Evolutionary conservation across 92 coral and sea anemone species (phyloP).

Genomic region (Blastomussa wellsi): DNA sequence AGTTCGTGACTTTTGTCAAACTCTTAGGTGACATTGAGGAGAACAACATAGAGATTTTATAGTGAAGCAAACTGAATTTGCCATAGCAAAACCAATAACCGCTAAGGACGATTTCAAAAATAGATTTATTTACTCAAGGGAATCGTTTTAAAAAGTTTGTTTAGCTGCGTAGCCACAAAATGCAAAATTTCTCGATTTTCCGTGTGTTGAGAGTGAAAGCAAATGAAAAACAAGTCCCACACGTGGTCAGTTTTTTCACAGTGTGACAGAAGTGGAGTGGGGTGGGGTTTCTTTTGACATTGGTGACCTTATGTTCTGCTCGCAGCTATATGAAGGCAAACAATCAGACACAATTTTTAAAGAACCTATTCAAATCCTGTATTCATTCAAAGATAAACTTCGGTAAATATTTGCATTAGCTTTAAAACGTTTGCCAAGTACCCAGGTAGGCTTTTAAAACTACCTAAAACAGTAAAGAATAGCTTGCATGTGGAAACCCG

Average conservation of each 20-base stretch:
- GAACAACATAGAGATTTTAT: not conserved
- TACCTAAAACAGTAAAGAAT: not conserved
- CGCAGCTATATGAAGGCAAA: not conserved
- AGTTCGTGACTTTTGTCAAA: not conserved
- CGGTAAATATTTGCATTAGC: conserved; percentile 26
- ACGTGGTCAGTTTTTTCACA: conserved; percentile 18
- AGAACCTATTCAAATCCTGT: conserved; percentile 16
- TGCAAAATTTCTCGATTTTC: not conserved
- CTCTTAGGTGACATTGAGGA: not conserved
- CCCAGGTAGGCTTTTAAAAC: not conserved
- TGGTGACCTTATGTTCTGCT: not conserved
- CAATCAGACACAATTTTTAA: conserved; percentile 12
- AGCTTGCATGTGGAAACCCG: not conserved
- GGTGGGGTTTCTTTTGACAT: conserved; percentile 25
- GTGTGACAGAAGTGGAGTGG: conserved; percentile 5
- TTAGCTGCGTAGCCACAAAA: not conserved
- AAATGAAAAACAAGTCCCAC: not conserved
- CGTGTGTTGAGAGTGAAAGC: not conserved
- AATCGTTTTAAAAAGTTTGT: not conserved
- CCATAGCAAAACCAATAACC: not conserved
- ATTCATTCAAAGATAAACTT: conserved; percentile 1
- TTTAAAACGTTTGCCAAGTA: not conserved
- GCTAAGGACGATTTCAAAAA: not conserved
- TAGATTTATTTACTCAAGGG: not conserved
- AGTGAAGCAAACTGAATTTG: not conserved